Conservation (phyloP, 2,797 vertebrate species). For the Karalla daura region DNA sequence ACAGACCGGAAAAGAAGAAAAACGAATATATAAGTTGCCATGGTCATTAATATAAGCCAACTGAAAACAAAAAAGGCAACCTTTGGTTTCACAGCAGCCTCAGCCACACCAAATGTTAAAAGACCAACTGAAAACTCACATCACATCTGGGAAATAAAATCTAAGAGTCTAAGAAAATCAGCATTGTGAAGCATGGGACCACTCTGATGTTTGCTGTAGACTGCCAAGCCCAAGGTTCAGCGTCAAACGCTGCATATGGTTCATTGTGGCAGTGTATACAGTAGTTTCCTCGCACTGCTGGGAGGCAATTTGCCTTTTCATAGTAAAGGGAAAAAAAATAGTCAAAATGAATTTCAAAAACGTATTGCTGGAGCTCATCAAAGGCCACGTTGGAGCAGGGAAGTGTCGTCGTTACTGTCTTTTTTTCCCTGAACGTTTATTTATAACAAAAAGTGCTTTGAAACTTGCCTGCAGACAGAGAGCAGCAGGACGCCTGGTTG, state of each 20-base stretch:
- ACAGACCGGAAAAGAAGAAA: no score
- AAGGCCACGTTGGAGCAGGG: conserved; percentile 24
- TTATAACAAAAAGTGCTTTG: conserved; percentile 50
- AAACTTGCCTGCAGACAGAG: conserved; percentile 48
- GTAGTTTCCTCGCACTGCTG: background rate
- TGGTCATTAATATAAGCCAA: no score
- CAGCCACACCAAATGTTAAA: no score
- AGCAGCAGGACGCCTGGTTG: conserved; percentile 37
- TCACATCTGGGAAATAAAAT: no score
- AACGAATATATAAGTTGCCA: no score
- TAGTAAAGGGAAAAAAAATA: conserved; percentile 26
- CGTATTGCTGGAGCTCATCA: conserved; percentile 31
- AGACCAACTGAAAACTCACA: no score
- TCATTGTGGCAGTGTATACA: conserved; percentile 5
- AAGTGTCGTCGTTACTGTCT: conserved; percentile 32
- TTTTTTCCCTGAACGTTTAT: conserved; percentile 49
- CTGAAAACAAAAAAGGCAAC: no score
- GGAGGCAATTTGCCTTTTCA: conserved; percentile 35
- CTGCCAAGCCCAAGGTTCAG: background rate
- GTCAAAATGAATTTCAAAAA: conserved; percentile 8
- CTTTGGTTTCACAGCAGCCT: no score
- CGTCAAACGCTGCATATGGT: background rate
- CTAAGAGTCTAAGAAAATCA: no score
- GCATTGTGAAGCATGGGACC: no score
- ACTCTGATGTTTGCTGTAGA: no score